phyloP scores from a whole-genome alignment of 53 echinoderm and acorn worm species.

The Echinarachnius parma region DNA sequence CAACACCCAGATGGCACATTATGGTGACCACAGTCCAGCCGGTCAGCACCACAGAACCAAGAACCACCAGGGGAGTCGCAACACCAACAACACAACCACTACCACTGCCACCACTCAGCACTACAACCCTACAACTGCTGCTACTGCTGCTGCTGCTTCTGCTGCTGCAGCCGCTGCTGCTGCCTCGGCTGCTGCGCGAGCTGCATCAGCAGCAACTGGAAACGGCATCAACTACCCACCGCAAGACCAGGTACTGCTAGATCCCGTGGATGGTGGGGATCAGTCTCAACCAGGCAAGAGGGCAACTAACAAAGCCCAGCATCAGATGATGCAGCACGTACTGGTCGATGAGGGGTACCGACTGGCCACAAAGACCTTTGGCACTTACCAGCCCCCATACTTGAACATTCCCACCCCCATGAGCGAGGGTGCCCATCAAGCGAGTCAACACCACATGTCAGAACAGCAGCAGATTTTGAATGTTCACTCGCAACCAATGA shows the following conservation, averaged over 20 bases:
- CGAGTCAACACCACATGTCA: too few relatives aligned
- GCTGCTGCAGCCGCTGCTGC: too few relatives aligned
- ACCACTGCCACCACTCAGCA: background rate
- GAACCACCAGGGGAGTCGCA: background rate
- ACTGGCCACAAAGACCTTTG: slow-evolving; percentile 70
- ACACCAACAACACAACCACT: slow-evolving; percentile 6
- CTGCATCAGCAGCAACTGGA: too few relatives aligned
- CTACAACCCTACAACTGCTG: slow-evolving; percentile 17
- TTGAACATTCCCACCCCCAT: slow-evolving; percentile 12
- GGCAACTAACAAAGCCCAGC: slow-evolving; percentile 50
- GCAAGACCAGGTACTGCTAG: background rate
- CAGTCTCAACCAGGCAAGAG: slow-evolving; percentile 12
- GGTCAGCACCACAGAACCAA: background rate
- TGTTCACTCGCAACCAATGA: too few relatives aligned
- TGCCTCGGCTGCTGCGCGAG: too few relatives aligned
- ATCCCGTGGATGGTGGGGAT: background rate
- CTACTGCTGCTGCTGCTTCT: too few relatives aligned
- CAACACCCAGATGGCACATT: slow-evolving; percentile 7
- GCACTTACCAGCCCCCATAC: slow-evolving; percentile 5
- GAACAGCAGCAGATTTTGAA: too few relatives aligned
- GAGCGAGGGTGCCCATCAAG: slow-evolving; percentile 11
- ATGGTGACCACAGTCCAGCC: too few relatives aligned
- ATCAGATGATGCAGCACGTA: slow-evolving; percentile 72
- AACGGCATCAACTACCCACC: background rate
- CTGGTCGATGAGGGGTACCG: slow-evolving; percentile 84